Evolutionary conservation across 2,797 vertebrate species (phyloP).

Genomic region (Myotis planiceps): DNA sequence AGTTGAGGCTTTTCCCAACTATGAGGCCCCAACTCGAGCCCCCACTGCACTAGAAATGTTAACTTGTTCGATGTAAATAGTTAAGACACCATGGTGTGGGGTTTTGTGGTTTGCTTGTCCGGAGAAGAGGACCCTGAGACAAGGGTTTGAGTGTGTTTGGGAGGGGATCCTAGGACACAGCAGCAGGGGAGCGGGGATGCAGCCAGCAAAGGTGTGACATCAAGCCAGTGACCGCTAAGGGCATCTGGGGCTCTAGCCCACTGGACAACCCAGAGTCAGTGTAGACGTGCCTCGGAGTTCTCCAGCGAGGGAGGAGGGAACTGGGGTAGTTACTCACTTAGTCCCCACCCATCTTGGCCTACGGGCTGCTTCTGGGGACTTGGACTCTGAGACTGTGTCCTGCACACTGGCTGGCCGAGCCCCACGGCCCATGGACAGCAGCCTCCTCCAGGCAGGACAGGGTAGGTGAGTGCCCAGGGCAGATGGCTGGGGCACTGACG

Average conservation of each 20-base stretch:
- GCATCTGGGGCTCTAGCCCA: not conserved
- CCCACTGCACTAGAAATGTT: not conserved
- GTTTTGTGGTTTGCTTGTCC: not conserved
- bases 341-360: not conserved
- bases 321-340: not conserved
- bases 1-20: not conserved
- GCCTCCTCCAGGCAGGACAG: not conserved
- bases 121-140: not conserved
- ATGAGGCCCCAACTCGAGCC: not conserved
- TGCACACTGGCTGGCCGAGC: not conserved
- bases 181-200: not conserved
- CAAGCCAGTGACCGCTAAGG: not conserved
- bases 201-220: not conserved
- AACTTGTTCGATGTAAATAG: not conserved
- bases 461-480: not conserved
- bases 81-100: not conserved
- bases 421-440: not conserved
- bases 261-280: not conserved
- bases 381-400: not conserved
- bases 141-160: not conserved
- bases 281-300: not conserved
- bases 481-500: no score
- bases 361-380: not conserved
- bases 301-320: not conserved
- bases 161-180: not conserved